Conservation (phyloP, 2,797 vertebrate species). For the Leucoraja ocellata region DNA sequence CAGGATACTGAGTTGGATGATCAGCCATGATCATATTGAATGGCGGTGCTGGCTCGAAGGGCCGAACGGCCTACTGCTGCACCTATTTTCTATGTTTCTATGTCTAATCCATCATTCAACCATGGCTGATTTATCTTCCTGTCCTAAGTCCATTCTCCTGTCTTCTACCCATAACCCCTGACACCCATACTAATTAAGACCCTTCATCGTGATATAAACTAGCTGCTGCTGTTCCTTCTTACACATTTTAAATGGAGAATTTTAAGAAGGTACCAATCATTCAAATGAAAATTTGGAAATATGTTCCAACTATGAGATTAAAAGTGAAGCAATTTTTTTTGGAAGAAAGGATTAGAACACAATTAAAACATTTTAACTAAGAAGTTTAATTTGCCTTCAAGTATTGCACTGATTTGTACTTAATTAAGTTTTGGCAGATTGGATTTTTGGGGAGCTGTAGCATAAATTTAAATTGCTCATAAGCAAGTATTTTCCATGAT, state of each 20-base stretch:
- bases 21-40: no score
- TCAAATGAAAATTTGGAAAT: background rate
- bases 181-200: no score
- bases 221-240: no score
- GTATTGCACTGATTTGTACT: background rate
- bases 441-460: background rate
- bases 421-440: slow-evolving; percentile 25
- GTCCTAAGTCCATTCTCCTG: no score
- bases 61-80: no score
- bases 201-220: no score
- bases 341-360: background rate
- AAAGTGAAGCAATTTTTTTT: background rate
- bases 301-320: background rate
- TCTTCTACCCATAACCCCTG: no score
- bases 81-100: no score
- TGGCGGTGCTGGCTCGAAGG: no score
- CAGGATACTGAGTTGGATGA: no score
- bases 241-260: background rate
- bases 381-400: background rate
- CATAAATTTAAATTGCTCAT: background rate
- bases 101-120: no score
- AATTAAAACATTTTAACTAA: background rate
- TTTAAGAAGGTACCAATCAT: background rate
- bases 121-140: no score
- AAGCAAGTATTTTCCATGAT: background rate